phyloP scores from a whole-genome alignment of 2,113 vertebrate species.

The Cavia porcellus region DNA sequence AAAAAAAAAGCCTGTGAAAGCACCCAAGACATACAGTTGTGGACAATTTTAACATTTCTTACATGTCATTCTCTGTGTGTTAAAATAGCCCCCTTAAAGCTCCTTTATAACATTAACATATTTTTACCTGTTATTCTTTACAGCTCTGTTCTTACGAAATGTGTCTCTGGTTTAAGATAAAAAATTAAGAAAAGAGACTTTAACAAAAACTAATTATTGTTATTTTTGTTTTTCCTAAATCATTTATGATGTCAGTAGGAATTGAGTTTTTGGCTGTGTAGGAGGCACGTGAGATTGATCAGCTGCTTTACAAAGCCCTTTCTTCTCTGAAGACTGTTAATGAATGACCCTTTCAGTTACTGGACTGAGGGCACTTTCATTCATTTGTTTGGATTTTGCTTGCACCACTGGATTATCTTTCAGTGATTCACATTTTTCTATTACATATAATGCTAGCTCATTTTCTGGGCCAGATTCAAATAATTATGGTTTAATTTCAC shows the following conservation, averaged over 20 bases:
- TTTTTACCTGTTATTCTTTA: background rate
- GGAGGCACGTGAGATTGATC: background rate
- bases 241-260: constrained; percentile 45
- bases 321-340: constrained; percentile 50
- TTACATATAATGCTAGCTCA: background rate
- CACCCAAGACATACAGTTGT: constrained; percentile 12
- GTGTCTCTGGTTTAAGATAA: background rate
- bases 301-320: constrained; percentile 47
- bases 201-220: background rate
- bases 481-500: constrained; percentile 62
- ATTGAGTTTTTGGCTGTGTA: constrained; percentile 61
- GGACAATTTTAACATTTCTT: constrained; percentile 68
- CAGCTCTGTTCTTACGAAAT: constrained; percentile 14
- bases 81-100: constrained; percentile 1
- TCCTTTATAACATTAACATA: constrained; percentile 4
- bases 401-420: constrained; percentile 36
- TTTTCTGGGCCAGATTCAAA: constrained; percentile 57
- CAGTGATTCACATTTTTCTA: background rate
- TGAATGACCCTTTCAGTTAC: constrained; percentile 51
- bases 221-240: constrained; percentile 1
- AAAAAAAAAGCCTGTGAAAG: constrained; percentile 66
- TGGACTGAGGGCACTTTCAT: constrained; percentile 9
- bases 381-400: background rate
- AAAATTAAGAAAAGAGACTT: background rate
- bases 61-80: constrained; percentile 59